A percentile compares a stretch with the other conserved stretches of the same genome.
phyloP scores from a whole-genome alignment of 2,888 invertebrate genomes.

The Stramonita haemastoma region DNA sequence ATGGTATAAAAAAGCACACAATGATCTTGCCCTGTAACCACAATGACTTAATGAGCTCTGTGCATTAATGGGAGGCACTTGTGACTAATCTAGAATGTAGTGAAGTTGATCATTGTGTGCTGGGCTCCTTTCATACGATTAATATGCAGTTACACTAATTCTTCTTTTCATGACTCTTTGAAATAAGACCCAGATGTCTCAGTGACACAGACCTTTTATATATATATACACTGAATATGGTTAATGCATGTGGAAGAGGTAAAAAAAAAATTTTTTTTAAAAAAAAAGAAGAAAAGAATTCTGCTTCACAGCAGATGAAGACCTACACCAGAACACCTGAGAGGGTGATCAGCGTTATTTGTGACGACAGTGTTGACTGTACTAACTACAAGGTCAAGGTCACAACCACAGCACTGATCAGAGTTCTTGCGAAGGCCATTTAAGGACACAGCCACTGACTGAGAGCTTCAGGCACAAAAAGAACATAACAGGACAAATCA shows the following conservation, averaged over 20 bases:
- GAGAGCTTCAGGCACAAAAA: constrained; percentile 33
- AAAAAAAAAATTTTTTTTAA: background rate
- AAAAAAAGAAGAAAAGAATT: background rate
- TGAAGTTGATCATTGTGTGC: too few relatives aligned
- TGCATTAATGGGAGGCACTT: constrained; percentile 9
- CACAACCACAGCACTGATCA: constrained; percentile 31
- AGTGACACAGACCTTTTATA: background rate
- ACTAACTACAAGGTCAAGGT: constrained; percentile 27
- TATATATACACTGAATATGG: background rate
- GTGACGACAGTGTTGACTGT: background rate
- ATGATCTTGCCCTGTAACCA: background rate
- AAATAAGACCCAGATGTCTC: background rate
- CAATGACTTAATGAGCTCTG: constrained; percentile 7
- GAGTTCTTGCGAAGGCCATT: constrained; percentile 21
- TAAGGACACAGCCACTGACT: constrained; percentile 20
- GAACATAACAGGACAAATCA: background rate
- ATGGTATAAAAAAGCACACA: background rate
- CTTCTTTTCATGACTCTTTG: too few relatives aligned
- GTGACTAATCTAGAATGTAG: background rate
- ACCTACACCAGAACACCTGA: constrained; percentile 21
- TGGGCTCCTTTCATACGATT: background rate
- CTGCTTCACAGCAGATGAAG: background rate
- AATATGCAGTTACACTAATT: too few relatives aligned
- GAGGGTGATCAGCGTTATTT: background rate
- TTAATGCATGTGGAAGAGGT: background rate